Conservation (phyloP, 2,113 vertebrate genomes). For the Protobothrops flavoviridis region DNA sequence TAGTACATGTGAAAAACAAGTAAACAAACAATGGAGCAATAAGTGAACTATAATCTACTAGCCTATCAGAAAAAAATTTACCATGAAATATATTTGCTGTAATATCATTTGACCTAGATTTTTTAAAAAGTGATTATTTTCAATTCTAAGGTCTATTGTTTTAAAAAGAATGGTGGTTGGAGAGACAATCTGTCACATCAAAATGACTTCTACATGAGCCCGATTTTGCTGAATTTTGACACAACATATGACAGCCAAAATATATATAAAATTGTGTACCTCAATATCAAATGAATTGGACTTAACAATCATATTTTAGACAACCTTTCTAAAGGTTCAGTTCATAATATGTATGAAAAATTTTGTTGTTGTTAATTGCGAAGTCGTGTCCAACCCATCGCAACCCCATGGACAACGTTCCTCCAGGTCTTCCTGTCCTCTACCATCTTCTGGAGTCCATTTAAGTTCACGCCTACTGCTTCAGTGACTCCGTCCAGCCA, state of each 20-base stretch:
- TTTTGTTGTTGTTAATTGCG: too few species aligned
- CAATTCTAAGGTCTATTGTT: background rate
- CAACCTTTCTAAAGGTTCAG: background rate
- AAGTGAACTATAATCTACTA: background rate
- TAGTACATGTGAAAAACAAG: background rate
- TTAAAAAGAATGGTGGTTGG: background rate
- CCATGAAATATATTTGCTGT: background rate
- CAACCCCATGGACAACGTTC: too few species aligned
- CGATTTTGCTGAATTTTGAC: background rate
- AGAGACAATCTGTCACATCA: background rate
- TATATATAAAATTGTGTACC: background rate
- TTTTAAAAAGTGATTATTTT: constrained; percentile 4
- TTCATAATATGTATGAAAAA: background rate
- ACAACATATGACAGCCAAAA: background rate
- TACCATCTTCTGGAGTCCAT: too few species aligned
- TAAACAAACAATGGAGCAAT: background rate
- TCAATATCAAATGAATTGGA: background rate
- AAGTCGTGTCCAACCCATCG: too few species aligned
- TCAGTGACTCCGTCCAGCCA: too few species aligned
- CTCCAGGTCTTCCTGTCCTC: too few species aligned
- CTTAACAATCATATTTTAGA: background rate
- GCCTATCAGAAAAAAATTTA: background rate
- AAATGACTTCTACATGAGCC: background rate
- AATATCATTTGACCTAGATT: background rate
- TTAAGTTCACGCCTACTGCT: too few species aligned